A percentile compares a stretch with the other conserved stretches of the same genome.
These are phyloP conservation scores for Hydriomena furcata DNA, from an alignment of 2,888 invertebrate genomes.

Conservation along the genomic window DNA sequence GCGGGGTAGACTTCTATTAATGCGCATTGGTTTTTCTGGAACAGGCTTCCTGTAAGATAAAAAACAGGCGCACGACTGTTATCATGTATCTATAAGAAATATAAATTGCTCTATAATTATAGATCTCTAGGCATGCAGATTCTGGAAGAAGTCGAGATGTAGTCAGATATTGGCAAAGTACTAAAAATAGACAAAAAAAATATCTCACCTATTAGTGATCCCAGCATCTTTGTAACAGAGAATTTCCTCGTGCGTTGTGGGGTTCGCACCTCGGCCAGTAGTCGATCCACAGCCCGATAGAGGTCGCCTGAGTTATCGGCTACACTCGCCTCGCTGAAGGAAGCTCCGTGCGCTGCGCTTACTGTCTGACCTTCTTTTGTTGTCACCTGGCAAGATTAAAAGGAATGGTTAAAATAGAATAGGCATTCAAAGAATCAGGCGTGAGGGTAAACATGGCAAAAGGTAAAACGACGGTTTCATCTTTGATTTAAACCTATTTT, in stretches of 20 bases:
- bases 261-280: conserved; percentile 86
- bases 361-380: conserved; percentile 88
- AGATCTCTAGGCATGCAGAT: too few relatives aligned
- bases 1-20: too few relatives aligned
- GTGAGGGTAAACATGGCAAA: too few relatives aligned
- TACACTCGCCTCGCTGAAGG: conserved; percentile 92
- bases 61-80: too few relatives aligned
- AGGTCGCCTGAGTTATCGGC: conserved; percentile 90
- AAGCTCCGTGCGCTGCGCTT: conserved; percentile 87
- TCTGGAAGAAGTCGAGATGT: too few relatives aligned
- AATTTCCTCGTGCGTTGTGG: conserved; percentile 87
- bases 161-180: too few relatives aligned
- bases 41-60: too few relatives aligned
- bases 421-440: not conserved
- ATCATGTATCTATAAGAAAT: not conserved
- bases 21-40: too few relatives aligned
- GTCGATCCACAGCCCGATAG: conserved; percentile 88
- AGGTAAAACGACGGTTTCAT: too few relatives aligned
- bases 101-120: too few relatives aligned
- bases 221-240: conserved; percentile 91
- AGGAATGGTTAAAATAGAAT: not conserved
- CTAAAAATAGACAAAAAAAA: not conserved
- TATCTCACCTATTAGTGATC: conserved; percentile 85
- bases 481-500: too few relatives aligned
- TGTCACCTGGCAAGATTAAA: conserved; percentile 81